Evolutionary conservation across 64 coral and sea anemone genomes (phyloP), one percentile per base, ranked within the genome.

Genomic region (Dendronephthya gigantea): DNA sequence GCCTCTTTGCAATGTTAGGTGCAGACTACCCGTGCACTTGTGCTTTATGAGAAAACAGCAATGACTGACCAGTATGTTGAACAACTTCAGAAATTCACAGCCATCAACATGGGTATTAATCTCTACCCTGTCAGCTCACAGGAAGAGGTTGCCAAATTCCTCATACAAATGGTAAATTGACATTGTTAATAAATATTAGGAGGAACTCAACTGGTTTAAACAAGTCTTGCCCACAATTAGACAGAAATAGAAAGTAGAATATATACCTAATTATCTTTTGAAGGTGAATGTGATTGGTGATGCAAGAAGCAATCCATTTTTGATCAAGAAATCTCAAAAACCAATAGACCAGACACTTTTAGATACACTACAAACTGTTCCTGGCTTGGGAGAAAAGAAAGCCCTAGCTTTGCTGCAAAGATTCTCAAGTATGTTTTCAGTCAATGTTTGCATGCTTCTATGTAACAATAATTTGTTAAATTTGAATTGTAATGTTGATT

Each of bases 331-430:
- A 48, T 91, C 90, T 58, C 94, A 84, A 32, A 87, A 82, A 58
- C 82, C 86, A 52, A 39, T 45, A 13, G 94, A 98, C 36, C 84
- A 86, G 79, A 85, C 89, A 39, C 48, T 93, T 31, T 69, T 98
- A 11, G 75, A 39, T 45, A 93, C 92, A 81, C 76, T 93, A 2
- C 94, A 98, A 56, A 84, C 83, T 58, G 52, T 93, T 35, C 94
- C 94, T 79, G 94, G 94, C n/a, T 51, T 98, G 29, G 94, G 94
- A 49, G 85, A 85, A 22, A 98, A 93, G 87, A 98, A 98, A 91
- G 94, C 94, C 19, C n/a, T 93, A 79, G 92, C 86, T 33, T 84
- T 98, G 45, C 85, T 98, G 7, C 68, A 88, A 41, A 40, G 85
- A 49, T 98, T 93, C 45, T 85, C 86, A 49, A 98, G 94, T 98